phyloP scores from a whole-genome alignment of 1,140 invertebrate species.

The Hycleus cichorii region DNA sequence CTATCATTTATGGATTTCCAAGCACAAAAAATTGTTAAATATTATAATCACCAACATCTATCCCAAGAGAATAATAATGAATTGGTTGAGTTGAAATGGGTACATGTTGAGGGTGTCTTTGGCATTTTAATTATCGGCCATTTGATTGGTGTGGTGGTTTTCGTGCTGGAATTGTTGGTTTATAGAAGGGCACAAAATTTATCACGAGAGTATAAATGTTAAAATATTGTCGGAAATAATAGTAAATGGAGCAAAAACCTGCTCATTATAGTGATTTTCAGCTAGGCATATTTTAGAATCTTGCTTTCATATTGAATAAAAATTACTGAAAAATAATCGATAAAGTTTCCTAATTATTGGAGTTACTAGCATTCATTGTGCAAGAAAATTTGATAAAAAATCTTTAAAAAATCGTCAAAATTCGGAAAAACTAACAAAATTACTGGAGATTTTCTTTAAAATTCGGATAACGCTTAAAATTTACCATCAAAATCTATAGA shows the following conservation, averaged over 20 bases:
- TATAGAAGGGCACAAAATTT: neutral
- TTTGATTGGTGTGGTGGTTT: neutral
- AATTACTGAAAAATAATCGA: too few relatives aligned
- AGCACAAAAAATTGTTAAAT: slow-evolving; percentile 10
- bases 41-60: neutral
- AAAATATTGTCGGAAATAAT: neutral
- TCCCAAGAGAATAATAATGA: neutral
- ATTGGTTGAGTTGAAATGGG: slow-evolving; percentile 7
- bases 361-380: too few relatives aligned
- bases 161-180: neutral
- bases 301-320: neutral
- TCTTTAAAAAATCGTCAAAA: too few relatives aligned
- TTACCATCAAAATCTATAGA: too few relatives aligned
- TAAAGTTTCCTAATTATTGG: too few relatives aligned
- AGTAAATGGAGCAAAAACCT: neutral
- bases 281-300: neutral
- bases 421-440: too few relatives aligned
- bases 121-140: slow-evolving; percentile 7
- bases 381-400: too few relatives aligned
- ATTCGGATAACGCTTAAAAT: too few relatives aligned
- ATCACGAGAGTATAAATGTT: neutral
- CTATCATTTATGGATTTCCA: slow-evolving; percentile 3
- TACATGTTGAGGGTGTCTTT: slow-evolving; percentile 17
- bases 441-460: too few relatives aligned
- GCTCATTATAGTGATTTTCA: neutral